phyloP scores from a whole-genome alignment of 1,140 invertebrate species.

The Rhynchophorus ferrugineus region DNA sequence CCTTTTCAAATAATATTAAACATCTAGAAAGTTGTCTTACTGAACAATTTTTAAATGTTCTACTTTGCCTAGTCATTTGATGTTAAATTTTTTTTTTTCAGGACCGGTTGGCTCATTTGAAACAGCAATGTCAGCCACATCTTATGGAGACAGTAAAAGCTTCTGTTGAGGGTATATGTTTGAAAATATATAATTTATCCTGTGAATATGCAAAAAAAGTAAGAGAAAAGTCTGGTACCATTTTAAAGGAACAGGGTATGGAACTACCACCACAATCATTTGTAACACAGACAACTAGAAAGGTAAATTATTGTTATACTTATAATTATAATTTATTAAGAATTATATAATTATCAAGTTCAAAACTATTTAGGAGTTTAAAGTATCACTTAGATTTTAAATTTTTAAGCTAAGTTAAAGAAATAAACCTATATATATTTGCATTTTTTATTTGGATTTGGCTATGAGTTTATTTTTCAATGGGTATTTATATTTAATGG shows the following conservation, averaged over 20 bases:
- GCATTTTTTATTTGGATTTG: no score
- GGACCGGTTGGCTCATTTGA: constrained; percentile 64
- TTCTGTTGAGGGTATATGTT: constrained; percentile 91
- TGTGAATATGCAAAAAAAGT: constrained; percentile 88
- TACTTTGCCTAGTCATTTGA: background rate
- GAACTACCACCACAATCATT: constrained; percentile 54
- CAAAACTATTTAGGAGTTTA: no score
- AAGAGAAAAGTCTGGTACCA: constrained; percentile 73
- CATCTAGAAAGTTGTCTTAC: no score
- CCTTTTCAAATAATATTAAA: no score
- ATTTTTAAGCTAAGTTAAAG: no score
- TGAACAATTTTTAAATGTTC: no score
- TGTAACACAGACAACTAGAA: constrained; percentile 28
- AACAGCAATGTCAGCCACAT: constrained; percentile 90
- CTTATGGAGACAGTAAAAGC: constrained; percentile 75
- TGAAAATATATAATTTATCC: constrained; percentile 89
- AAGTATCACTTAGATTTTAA: no score
- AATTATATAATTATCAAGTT: background rate
- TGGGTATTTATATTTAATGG: no score
- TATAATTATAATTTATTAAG: background rate
- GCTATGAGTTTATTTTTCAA: no score
- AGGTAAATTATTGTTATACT: constrained; percentile 4
- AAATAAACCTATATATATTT: no score
- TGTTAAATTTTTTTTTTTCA: background rate
- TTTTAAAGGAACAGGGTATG: constrained; percentile 81